Percentiles rank a stretch among this genome's conserved stretches.
Conservation (phyloP, 37 sponge, comb jelly and placozoan genomes). For the Beroe ovata region DNA sequence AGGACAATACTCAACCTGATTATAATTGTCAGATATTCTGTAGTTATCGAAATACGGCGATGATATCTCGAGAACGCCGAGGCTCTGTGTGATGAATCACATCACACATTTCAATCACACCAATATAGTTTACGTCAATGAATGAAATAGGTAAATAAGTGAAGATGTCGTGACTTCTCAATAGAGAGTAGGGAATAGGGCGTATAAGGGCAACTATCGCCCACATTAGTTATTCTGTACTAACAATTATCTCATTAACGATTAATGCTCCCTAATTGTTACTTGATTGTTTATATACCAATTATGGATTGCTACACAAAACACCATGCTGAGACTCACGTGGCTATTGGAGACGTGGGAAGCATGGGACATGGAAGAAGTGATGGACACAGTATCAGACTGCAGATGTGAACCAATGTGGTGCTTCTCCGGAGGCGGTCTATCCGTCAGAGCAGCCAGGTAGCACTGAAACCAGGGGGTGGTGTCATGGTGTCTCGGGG, state of each 20-base stretch:
- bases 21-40: not conserved
- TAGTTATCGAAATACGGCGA: not conserved
- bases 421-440: slow-evolving; percentile 31
- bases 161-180: too few species aligned
- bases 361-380: slow-evolving; percentile 28
- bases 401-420: slow-evolving; percentile 33
- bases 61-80: not conserved
- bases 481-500: too few species aligned
- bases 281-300: too few species aligned
- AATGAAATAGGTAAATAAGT: too few species aligned
- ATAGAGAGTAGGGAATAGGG: too few species aligned
- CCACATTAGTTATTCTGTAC: too few species aligned
- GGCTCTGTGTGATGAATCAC: not conserved
- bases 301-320: not conserved
- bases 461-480: slow-evolving; percentile 13
- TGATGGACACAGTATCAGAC: slow-evolving; percentile 10
- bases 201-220: too few species aligned
- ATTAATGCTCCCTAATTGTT: too few species aligned
- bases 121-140: too few species aligned
- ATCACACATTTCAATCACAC: too few species aligned
- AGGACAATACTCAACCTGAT: not conserved
- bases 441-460: slow-evolving; percentile 43
- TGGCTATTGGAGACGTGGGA: slow-evolving; percentile 26
- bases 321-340: slow-evolving; percentile 40
- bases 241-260: too few species aligned